Evolutionary conservation across 92 coral and sea anemone genomes (phyloP).

Genomic region (Blastomussa wellsi): DNA sequence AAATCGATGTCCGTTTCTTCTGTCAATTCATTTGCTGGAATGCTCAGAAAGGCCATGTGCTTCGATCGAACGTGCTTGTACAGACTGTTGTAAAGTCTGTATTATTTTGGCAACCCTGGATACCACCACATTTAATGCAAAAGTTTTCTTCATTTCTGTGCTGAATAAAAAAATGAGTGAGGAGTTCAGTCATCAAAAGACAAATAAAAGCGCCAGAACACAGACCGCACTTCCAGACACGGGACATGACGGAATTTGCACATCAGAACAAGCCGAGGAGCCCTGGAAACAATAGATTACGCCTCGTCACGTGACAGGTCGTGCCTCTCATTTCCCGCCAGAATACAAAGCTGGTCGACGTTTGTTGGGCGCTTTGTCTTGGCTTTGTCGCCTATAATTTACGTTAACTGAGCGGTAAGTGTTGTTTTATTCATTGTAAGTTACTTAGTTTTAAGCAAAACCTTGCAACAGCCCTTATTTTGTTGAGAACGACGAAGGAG

Average conservation of each 20-base stretch:
- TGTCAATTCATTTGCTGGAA: constrained; percentile 14
- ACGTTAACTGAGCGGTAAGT: constrained; percentile 6
- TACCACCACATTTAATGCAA: constrained; percentile 13
- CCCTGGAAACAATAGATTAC: background rate
- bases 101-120: constrained; percentile 31
- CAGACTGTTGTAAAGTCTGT: constrained; percentile 30
- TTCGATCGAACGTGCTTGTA: constrained; percentile 37
- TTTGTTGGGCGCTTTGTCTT: background rate
- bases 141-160: constrained; percentile 19
- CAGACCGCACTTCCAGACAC: constrained; percentile 5
- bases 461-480: background rate
- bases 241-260: background rate
- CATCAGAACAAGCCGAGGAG: background rate
- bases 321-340: constrained; percentile 15
- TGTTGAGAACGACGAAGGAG: background rate
- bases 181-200: constrained; percentile 25
- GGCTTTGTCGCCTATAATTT: background rate
- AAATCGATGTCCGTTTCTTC: constrained; percentile 12
- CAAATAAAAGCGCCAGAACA: constrained; percentile 33
- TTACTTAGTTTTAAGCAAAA: background rate
- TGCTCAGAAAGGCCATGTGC: constrained; percentile 24
- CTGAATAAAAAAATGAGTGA: constrained; percentile 22
- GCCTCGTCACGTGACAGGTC: background rate
- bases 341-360: background rate
- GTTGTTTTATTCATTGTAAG: background rate